These are phyloP conservation scores for Cetoscarus ocellatus DNA, from an alignment of 2,797 vertebrate genomes.

Conservation along the genomic window DNA sequence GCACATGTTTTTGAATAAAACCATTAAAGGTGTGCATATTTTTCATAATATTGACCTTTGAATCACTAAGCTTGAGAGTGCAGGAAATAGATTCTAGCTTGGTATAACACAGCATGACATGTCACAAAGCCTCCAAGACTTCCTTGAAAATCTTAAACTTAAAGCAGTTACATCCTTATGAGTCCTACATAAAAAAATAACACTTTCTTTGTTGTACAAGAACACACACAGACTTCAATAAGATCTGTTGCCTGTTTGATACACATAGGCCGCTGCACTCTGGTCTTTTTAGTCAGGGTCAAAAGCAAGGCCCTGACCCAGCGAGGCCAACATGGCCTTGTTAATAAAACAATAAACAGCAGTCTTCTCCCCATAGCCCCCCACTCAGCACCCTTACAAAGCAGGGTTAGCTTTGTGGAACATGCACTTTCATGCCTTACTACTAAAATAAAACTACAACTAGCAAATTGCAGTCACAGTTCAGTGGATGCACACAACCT, in stretches of 20 bases:
- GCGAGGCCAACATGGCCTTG: constrained; percentile 80
- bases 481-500: background rate
- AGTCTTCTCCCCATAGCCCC: constrained; percentile 67
- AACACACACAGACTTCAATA: constrained; percentile 62
- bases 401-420: constrained; percentile 53
- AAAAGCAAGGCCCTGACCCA: constrained; percentile 79
- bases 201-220: constrained; percentile 26
- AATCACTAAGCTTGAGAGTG: constrained; percentile 5
- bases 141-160: constrained; percentile 5
- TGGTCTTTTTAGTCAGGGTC: constrained; percentile 71
- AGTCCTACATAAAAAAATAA: constrained; percentile 12
- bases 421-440: constrained; percentile 46
- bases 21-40: background rate
- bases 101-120: constrained; percentile 14
- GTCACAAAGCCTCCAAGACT: background rate
- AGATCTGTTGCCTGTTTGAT: constrained; percentile 49
- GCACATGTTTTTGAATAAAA: background rate
- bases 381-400: constrained; percentile 42
- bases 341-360: constrained; percentile 87
- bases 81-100: constrained; percentile 6
- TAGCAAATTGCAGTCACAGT: constrained; percentile 13
- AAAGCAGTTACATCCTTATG: constrained; percentile 17
- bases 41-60: background rate
- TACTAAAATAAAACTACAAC: constrained; percentile 39
- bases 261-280: constrained; percentile 54